Conservation (phyloP, 92 coral and sea anemone genomes). For the Porites cylindrica region DNA sequence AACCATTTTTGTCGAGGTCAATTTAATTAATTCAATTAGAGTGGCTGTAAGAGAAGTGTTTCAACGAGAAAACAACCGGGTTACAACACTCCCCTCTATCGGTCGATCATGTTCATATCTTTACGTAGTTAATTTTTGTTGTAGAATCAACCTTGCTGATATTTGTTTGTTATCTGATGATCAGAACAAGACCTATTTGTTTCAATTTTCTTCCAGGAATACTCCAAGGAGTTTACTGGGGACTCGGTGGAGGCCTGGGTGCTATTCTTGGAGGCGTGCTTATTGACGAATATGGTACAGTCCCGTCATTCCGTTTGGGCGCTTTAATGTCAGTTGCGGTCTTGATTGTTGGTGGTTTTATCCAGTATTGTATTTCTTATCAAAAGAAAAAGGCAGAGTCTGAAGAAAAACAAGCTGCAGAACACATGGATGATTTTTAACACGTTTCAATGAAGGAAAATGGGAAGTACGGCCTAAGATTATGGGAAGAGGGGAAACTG, state of each 20-base stretch:
- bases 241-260: slow-evolving; percentile 94
- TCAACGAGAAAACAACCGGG: too few relatives aligned
- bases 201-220: slow-evolving; percentile 61
- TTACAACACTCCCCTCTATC: too few relatives aligned
- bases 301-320: slow-evolving; percentile 79
- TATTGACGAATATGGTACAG: slow-evolving; percentile 82
- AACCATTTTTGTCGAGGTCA: too few relatives aligned
- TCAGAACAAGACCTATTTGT: too few relatives aligned
- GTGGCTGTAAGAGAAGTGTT: too few relatives aligned
- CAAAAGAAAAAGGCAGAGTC: not conserved
- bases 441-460: not conserved
- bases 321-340: slow-evolving; percentile 61
- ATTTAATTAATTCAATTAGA: too few relatives aligned
- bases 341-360: slow-evolving; percentile 52
- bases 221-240: slow-evolving; percentile 93
- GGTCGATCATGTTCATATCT: too few relatives aligned
- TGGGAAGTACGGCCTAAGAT: not conserved
- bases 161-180: too few relatives aligned
- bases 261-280: slow-evolving; percentile 87
- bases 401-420: not conserved
- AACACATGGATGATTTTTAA: not conserved
- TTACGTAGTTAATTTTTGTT: too few relatives aligned
- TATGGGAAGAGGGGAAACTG: too few relatives aligned
- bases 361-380: slow-evolving; percentile 49
- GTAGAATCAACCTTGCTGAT: too few relatives aligned